A percentile compares a stretch with the other conserved stretches of the same genome.
Conservation (phyloP, 2,888 invertebrate genomes). For the Galerucella nymphaeae region DNA sequence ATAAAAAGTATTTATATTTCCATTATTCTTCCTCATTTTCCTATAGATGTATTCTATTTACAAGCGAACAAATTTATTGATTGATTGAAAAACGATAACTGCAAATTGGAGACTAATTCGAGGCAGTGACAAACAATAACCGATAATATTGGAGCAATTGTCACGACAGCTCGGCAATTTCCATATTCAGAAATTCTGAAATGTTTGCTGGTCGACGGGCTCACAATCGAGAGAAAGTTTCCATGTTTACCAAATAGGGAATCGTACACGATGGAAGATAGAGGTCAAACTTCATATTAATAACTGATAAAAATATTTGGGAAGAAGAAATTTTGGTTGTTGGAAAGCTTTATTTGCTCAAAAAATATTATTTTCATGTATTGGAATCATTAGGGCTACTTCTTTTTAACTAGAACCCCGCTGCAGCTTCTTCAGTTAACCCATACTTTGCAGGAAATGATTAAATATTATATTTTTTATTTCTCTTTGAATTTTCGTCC, state of each 20-base stretch:
- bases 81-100: conserved; percentile 29
- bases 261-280: background rate
- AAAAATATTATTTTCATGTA: too few species aligned
- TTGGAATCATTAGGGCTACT: too few species aligned
- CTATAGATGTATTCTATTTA: background rate
- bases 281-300: background rate
- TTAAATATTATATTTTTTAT: too few species aligned
- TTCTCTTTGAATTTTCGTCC: too few species aligned
- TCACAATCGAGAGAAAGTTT: conserved; percentile 16
- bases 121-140: conserved; percentile 30
- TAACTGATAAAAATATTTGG: too few species aligned
- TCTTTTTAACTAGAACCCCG: too few species aligned
- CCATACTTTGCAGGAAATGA: too few species aligned
- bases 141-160: conserved; percentile 38
- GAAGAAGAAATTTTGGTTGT: too few species aligned
- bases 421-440: too few species aligned
- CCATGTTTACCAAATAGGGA: conserved; percentile 5
- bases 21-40: background rate
- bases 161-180: conserved; percentile 40
- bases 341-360: too few species aligned
- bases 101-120: conserved; percentile 32
- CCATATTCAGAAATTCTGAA: conserved; percentile 21
- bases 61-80: conserved; percentile 14
- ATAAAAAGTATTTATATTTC: too few species aligned
- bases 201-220: conserved; percentile 16